These are phyloP conservation scores for Cynodonichthys magdalenae DNA, from an alignment of 2,797 vertebrate species.

Conservation along the genomic window DNA sequence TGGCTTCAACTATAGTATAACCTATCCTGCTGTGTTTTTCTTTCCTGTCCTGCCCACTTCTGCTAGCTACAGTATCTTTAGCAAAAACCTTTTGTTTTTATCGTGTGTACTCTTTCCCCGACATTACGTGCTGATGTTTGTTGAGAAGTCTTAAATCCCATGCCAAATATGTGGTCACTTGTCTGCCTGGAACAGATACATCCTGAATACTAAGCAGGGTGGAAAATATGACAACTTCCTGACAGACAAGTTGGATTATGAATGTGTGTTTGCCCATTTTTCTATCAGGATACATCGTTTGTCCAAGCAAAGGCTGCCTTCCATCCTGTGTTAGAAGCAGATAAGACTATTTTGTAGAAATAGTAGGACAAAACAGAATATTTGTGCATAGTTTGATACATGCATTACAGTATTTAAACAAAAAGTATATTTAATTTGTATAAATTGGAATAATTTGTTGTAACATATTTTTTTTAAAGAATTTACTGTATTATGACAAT, in stretches of 20 bases:
- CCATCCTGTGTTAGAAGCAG: conserved; percentile 18
- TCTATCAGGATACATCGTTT: conserved; percentile 24
- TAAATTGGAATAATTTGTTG: too few relatives aligned
- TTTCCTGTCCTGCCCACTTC: conserved; percentile 18
- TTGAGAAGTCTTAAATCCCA: conserved; percentile 38
- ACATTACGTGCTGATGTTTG: background rate
- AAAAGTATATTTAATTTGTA: background rate
- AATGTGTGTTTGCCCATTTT: conserved; percentile 41
- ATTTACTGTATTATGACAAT: background rate
- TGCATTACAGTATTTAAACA: background rate
- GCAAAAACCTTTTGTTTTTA: too few relatives aligned
- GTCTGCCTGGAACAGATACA: conserved; percentile 45
- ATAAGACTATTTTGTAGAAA: background rate
- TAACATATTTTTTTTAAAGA: too few relatives aligned
- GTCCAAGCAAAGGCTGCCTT: conserved; percentile 16
- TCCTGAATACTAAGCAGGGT: conserved; percentile 64
- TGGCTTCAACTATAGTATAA: conserved; percentile 28
- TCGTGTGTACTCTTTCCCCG: too few relatives aligned
- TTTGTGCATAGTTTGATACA: background rate
- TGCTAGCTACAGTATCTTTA: conserved; percentile 1
- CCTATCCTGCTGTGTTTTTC: conserved; percentile 17
- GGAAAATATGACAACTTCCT: conserved; percentile 54
- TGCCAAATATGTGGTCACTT: conserved; percentile 53
- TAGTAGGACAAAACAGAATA: background rate
- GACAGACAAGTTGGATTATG: conserved; percentile 42